phyloP scores from a whole-genome alignment of 1,140 invertebrate species.

The Drosophila lacteicornis region DNA sequence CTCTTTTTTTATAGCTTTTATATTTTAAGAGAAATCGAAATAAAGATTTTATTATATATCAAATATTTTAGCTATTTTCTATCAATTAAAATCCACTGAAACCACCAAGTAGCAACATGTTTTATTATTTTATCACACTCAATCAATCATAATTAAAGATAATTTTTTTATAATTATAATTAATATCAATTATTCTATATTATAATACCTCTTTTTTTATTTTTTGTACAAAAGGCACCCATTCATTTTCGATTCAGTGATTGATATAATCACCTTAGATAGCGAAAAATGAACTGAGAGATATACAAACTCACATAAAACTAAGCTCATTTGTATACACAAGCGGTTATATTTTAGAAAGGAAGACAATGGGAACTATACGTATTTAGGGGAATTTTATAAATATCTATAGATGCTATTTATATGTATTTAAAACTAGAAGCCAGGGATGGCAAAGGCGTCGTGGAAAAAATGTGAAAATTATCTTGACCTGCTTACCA shows the following conservation, averaged over 20 bases:
- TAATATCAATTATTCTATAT: constrained; percentile 11
- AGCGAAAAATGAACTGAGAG: background rate
- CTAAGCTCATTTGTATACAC: constrained; percentile 6
- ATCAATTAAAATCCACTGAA: background rate
- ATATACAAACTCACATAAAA: constrained; percentile 10
- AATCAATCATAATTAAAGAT: background rate
- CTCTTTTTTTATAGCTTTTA: too few relatives aligned
- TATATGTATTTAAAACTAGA: constrained; percentile 9
- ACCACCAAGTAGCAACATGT: background rate
- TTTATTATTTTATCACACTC: background rate
- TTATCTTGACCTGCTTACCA: constrained; percentile 31
- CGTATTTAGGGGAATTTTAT: constrained; percentile 15
- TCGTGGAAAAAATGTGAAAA: constrained; percentile 15
- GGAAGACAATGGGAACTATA: constrained; percentile 11
- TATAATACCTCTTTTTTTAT: background rate
- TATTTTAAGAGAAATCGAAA: too few relatives aligned
- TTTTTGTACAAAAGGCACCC: background rate
- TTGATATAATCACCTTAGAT: constrained; percentile 20
- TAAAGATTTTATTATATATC: too few relatives aligned
- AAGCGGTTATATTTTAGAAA: background rate
- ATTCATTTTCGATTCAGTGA: constrained; percentile 13
- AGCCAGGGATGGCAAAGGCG: constrained; percentile 3
- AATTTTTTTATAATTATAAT: background rate
- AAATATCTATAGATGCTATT: background rate
- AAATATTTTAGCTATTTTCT: background rate